phyloP scores from a whole-genome alignment of 2,888 invertebrate genomes.

The Drosophila basisetae region DNA sequence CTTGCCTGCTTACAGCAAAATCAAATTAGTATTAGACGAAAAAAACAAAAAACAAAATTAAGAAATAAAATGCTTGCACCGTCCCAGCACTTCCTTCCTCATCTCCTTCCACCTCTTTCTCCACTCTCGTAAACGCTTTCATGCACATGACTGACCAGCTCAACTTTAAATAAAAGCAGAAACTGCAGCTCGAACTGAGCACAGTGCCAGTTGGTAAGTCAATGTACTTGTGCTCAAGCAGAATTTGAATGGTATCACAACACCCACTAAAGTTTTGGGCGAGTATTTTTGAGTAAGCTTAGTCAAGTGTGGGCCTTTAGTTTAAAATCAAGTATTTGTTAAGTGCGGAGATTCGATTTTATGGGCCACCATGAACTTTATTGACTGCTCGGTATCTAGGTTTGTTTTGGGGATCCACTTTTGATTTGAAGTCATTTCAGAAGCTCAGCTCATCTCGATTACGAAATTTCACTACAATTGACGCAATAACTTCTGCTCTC shows the following conservation, averaged over 20 bases:
- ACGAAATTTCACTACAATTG: slow-evolving; percentile 41
- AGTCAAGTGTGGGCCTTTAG: slow-evolving; percentile 72
- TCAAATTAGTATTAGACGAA: slow-evolving; percentile 73
- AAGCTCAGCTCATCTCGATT: slow-evolving; percentile 41
- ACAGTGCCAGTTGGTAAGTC: slow-evolving; percentile 55
- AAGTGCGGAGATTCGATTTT: slow-evolving; percentile 70
- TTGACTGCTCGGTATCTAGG: slow-evolving; percentile 16
- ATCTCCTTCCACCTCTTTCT: neutral
- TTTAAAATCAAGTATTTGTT: slow-evolving; percentile 71
- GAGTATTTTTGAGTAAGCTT: slow-evolving; percentile 55
- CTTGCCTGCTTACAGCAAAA: slow-evolving; percentile 66
- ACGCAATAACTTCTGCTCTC: slow-evolving; percentile 58
- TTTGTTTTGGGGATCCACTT: neutral
- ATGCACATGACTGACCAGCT: slow-evolving; percentile 75
- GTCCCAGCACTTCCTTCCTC: slow-evolving; percentile 6
- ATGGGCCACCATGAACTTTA: slow-evolving; percentile 37
- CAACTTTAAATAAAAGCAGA: slow-evolving; percentile 71
- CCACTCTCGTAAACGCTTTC: slow-evolving; percentile 59
- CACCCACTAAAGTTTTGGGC: slow-evolving; percentile 24
- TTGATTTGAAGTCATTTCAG: slow-evolving; percentile 13
- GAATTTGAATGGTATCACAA: slow-evolving; percentile 34
- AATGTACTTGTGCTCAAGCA: slow-evolving; percentile 55
- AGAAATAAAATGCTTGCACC: slow-evolving; percentile 69
- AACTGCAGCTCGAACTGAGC: slow-evolving; percentile 43
- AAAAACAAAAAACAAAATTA: slow-evolving; percentile 66